Evolutionary conservation across 1,140 invertebrate species (phyloP).

Genomic region (Philopotamus ludificatus): DNA sequence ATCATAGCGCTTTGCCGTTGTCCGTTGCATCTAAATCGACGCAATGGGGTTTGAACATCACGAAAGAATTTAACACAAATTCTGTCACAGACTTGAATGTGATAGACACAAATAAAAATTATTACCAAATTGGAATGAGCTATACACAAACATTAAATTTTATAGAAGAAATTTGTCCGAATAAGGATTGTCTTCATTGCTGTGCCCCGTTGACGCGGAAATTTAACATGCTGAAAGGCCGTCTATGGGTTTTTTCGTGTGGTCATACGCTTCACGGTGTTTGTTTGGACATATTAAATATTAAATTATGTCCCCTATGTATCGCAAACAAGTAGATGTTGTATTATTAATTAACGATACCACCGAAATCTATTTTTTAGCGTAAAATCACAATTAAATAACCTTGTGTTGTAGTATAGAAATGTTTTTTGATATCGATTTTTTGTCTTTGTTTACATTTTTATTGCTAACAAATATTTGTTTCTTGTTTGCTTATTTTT

Average conservation of each 20-base stretch:
- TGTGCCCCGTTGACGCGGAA: constrained; percentile 52
- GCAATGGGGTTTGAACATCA: constrained; percentile 48
- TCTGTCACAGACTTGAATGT: constrained; percentile 15
- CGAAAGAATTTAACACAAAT: constrained; percentile 40
- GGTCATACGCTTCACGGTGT: constrained; percentile 53
- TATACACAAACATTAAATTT: constrained; percentile 31
- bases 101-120: not conserved
- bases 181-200: constrained; percentile 49
- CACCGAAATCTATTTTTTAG: too few relatives aligned
- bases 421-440: too few relatives aligned
- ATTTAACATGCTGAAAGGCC: constrained; percentile 52
- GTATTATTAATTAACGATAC: not conserved
- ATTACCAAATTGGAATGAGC: constrained; percentile 38
- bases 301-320: constrained; percentile 53
- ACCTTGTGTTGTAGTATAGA: too few relatives aligned
- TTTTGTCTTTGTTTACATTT: not conserved
- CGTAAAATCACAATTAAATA: too few relatives aligned
- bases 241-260: constrained; percentile 54
- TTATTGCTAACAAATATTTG: not conserved
- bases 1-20: constrained; percentile 51
- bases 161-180: constrained; percentile 34
- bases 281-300: constrained; percentile 52
- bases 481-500: not conserved
- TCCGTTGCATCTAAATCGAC: constrained; percentile 48
- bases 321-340: constrained; percentile 29